phyloP scores from a whole-genome alignment of 2,797 vertebrate species.

The Fratercula arctica region DNA sequence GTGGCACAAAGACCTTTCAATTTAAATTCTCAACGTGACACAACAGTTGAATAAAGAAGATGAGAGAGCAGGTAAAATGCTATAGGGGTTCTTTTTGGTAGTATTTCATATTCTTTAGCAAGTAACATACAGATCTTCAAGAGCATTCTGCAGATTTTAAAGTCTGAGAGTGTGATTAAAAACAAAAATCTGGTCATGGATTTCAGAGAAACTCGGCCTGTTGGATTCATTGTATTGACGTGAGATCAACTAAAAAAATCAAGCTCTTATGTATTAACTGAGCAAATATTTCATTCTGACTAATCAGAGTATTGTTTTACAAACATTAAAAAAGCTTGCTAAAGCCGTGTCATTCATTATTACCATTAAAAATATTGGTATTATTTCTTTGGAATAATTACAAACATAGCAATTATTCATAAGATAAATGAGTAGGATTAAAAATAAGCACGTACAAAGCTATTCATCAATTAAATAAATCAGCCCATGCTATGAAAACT shows the following conservation, averaged over 20 bases:
- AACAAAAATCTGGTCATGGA: background rate
- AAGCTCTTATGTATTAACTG: background rate
- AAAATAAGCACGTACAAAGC: conserved; percentile 60
- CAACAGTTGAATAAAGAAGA: background rate
- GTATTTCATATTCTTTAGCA: background rate
- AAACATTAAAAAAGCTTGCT: conserved; percentile 2
- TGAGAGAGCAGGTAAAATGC: background rate
- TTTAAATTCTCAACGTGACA: conserved; percentile 7
- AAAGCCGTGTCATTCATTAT: conserved; percentile 38
- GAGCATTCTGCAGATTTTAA: background rate
- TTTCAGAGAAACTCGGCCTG: background rate
- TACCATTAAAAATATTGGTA: conserved; percentile 52
- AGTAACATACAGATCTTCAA: background rate
- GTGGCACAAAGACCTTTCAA: background rate
- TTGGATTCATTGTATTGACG: background rate
- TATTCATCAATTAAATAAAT: conserved; percentile 63
- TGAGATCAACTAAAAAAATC: background rate
- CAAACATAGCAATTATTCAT: conserved; percentile 41
- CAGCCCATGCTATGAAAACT: conserved; percentile 27
- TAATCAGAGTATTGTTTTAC: conserved; percentile 41
- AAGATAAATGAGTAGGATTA: conserved; percentile 60
- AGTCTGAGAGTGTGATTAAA: background rate
- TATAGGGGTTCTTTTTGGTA: background rate
- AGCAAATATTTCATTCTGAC: conserved; percentile 29
- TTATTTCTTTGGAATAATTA: conserved; percentile 54